These are phyloP conservation scores for Aphaenogaster ashmeadi DNA, from an alignment of 1,140 invertebrate species.

Conservation along the genomic window DNA sequence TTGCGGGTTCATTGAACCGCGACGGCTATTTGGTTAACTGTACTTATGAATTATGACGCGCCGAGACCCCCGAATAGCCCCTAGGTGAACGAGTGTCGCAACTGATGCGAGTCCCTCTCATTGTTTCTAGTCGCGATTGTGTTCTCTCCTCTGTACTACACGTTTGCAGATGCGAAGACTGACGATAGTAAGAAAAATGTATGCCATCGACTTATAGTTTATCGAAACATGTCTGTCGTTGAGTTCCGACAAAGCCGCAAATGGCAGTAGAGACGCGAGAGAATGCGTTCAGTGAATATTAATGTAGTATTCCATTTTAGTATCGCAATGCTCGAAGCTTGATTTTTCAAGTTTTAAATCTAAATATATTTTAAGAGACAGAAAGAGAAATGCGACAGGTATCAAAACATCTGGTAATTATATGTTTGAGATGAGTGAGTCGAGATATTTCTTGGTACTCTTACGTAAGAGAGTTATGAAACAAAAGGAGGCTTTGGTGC, in stretches of 20 bases:
- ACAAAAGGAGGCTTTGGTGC: constrained; percentile 8
- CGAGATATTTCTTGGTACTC: constrained; percentile 9
- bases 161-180: not conserved
- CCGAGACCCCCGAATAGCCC: constrained; percentile 46
- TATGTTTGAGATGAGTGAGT: not conserved
- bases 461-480: constrained; percentile 28
- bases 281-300: constrained; percentile 73
- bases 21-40: constrained; percentile 76
- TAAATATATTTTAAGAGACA: not conserved
- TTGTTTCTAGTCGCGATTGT: constrained; percentile 36
- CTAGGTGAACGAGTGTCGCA: constrained; percentile 18
- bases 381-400: not conserved
- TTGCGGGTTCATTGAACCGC: constrained; percentile 72
- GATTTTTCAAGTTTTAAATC: not conserved
- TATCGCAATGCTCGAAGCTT: not conserved
- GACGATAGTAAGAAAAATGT: not conserved
- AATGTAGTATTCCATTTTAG: constrained; percentile 69
- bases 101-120: constrained; percentile 8
- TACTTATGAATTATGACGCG: constrained; percentile 70
- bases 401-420: not conserved
- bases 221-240: constrained; percentile 63
- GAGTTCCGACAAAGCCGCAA: constrained; percentile 75
- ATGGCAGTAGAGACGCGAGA: constrained; percentile 66
- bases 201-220: constrained; percentile 24
- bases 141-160: not conserved